phyloP scores from a whole-genome alignment of 1,140 invertebrate species.

The Ephestia elutella region DNA sequence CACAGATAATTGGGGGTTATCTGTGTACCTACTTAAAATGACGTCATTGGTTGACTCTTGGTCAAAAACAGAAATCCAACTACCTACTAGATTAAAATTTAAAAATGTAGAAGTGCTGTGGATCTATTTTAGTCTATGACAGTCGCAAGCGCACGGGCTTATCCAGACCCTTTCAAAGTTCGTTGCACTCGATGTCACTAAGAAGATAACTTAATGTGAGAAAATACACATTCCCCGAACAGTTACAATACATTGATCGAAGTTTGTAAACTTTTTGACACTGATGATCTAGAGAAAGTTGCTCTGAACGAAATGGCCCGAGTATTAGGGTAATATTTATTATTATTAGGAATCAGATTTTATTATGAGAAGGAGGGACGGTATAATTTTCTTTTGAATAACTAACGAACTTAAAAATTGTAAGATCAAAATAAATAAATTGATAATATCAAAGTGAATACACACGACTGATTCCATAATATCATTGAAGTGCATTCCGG shows the following conservation, averaged over 20 bases:
- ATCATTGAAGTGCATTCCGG: no score
- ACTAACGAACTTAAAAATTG: no score
- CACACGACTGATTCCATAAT: no score
- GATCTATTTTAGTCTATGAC: conserved; percentile 14
- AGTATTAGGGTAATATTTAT: background rate
- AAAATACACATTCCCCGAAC: conserved; percentile 33
- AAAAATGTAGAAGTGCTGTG: background rate
- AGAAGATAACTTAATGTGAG: conserved; percentile 41
- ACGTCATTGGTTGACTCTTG: no score
- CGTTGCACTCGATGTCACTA: conserved; percentile 24
- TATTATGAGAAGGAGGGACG: no score
- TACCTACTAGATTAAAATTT: no score
- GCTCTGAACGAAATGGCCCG: background rate
- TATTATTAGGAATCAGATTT: background rate
- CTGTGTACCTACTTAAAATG: no score
- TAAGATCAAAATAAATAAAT: no score
- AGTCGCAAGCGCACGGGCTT: conserved; percentile 14
- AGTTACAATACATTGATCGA: conserved; percentile 27
- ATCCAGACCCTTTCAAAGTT: conserved; percentile 13
- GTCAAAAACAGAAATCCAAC: no score
- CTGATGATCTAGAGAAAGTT: background rate
- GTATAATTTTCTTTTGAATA: no score
- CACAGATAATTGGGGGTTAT: no score
- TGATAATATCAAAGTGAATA: no score
- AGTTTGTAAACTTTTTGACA: conserved; percentile 10